A percentile compares a stretch with the other conserved stretches of the same genome.
These are phyloP conservation scores for Xestoiulus laeticollis DNA, from an alignment of 2,888 invertebrate species.

Conservation along the genomic window DNA sequence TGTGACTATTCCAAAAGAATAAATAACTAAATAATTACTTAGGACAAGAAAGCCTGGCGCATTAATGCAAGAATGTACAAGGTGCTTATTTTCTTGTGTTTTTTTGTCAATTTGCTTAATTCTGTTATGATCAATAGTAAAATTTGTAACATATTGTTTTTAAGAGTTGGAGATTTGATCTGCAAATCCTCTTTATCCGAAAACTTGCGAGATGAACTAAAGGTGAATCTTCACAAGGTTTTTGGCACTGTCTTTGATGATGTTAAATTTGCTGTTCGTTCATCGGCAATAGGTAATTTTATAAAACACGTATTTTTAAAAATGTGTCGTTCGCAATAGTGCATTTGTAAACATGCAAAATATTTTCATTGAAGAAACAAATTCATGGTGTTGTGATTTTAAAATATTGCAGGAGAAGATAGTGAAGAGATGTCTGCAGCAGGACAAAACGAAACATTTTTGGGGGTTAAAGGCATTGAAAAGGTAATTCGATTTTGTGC, in stretches of 20 bases:
- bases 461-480: constrained; percentile 71
- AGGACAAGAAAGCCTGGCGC: constrained; percentile 46
- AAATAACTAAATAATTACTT: not conserved
- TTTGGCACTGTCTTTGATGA: constrained; percentile 50
- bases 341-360: not conserved
- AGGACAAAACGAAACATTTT: constrained; percentile 82
- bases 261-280: constrained; percentile 54
- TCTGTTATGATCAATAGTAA: not conserved
- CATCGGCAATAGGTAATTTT: constrained; percentile 55
- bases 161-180: constrained; percentile 45
- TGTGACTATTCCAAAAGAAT: too few species aligned
- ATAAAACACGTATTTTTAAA: not conserved
- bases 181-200: constrained; percentile 32
- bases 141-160: not conserved
- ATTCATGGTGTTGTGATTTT: not conserved
- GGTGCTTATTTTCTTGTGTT: constrained; percentile 48
- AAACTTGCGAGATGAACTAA: constrained; percentile 2
- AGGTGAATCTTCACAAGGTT: constrained; percentile 44
- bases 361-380: not conserved
- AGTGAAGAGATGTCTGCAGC: constrained; percentile 81
- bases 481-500: constrained; percentile 58
- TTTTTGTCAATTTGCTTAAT: not conserved
- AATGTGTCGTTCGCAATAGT: not conserved
- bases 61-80: constrained; percentile 50
- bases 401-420: constrained; percentile 74